Percentiles rank a stretch among this genome's conserved stretches.
Evolutionary conservation across 37 sponge, comb jelly and placozoan species (phyloP).

Genomic region (Tethya wilhelma): DNA sequence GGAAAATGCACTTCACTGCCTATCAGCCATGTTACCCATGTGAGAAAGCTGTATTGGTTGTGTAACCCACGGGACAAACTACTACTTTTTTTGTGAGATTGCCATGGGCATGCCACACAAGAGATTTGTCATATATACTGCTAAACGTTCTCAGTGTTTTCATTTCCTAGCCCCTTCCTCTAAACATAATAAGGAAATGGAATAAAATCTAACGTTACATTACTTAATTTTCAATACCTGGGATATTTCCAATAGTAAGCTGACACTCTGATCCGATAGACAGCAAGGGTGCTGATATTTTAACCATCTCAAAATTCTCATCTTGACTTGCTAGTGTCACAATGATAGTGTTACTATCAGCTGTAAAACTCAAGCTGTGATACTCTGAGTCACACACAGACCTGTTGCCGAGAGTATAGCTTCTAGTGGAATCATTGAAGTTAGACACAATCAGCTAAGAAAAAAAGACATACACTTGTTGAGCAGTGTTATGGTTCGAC

Average conservation of each 20-base stretch:
- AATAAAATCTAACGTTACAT: not conserved
- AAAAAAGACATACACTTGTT: too few species aligned
- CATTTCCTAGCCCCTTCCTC: too few species aligned
- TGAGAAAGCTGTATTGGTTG: too few species aligned
- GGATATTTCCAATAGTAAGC: constrained; percentile 35
- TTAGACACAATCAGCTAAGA: constrained; percentile 24
- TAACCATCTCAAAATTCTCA: not conserved
- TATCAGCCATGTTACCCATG: too few species aligned
- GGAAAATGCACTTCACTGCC: too few species aligned
- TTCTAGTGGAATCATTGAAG: not conserved
- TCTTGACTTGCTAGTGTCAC: not conserved
- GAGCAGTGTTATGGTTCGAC: too few species aligned
- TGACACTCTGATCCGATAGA: not conserved
- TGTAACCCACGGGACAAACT: too few species aligned
- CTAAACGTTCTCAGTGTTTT: too few species aligned
- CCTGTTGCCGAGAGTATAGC: too few species aligned
- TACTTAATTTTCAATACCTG: constrained; percentile 5
- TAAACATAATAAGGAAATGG: not conserved
- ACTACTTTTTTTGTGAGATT: too few species aligned
- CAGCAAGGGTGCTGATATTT: not conserved
- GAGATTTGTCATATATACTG: too few species aligned
- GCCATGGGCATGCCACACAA: too few species aligned
- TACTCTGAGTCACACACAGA: constrained; percentile 19
- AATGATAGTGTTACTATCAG: not conserved
- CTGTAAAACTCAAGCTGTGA: constrained; percentile 5